Percentiles rank a stretch among this genome's conserved stretches.
Evolutionary conservation across 2,888 invertebrate species (phyloP).

Genomic region (Lordiphosa andalusiaca): DNA sequence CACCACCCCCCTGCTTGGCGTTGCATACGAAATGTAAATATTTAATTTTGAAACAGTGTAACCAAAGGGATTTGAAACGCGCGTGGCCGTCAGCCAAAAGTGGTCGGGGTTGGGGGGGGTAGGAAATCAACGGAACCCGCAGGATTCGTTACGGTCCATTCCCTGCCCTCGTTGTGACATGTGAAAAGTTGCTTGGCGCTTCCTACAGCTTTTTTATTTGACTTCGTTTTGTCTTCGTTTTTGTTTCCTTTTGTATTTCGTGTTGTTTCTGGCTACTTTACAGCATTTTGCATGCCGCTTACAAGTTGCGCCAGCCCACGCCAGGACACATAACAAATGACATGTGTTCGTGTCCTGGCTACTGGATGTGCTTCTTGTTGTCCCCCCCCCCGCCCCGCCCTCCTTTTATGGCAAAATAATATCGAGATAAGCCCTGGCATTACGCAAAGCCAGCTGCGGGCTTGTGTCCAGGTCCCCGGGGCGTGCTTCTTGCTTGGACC

Average conservation of each 20-base stretch:
- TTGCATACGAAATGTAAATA: constrained; percentile 73
- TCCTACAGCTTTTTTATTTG: constrained; percentile 4
- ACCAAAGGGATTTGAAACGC: constrained; percentile 76
- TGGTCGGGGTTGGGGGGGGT: constrained; percentile 7
- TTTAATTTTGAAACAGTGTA: constrained; percentile 78
- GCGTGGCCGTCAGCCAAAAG: constrained; percentile 50
- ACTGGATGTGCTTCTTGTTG: constrained; percentile 15
- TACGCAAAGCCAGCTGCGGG: constrained; percentile 57
- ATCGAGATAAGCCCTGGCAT: constrained; percentile 67
- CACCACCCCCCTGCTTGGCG: constrained; percentile 23
- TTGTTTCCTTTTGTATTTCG: constrained; percentile 2
- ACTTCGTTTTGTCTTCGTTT: background rate
- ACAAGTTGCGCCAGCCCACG: constrained; percentile 3
- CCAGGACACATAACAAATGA: constrained; percentile 63
- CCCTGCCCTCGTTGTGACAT: constrained; percentile 50
- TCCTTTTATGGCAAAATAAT: constrained; percentile 67
- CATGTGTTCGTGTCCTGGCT: constrained; percentile 38
- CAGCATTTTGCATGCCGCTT: constrained; percentile 50
- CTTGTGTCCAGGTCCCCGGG: constrained; percentile 42
- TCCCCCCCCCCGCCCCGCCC: constrained; percentile 9
- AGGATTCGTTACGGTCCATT: constrained; percentile 69
- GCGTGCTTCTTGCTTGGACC: constrained; percentile 38
- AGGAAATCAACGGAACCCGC: constrained; percentile 76
- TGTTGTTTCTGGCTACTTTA: constrained; percentile 48
- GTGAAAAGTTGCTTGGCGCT: constrained; percentile 58